Base-by-base conservation (phyloP, 2,888 invertebrate genomes). In the Drosophila paracracens region DNA sequence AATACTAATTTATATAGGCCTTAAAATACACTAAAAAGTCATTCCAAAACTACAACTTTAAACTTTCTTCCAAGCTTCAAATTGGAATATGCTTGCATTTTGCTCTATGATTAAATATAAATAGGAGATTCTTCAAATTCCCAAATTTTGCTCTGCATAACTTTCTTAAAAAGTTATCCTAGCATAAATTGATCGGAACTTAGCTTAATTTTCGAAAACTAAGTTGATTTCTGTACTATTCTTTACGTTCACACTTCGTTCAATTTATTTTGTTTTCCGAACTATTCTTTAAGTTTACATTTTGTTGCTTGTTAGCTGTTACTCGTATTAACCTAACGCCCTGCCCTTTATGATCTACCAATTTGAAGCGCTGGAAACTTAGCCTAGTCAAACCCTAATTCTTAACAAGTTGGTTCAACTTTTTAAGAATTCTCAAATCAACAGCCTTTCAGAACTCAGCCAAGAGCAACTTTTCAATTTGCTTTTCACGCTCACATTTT, bases 401-500 rank as follows among this genome's bases (percentile, higher is more conserved):
- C 58, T 52, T 76, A 65, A 69, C 76, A 79, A 75, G 76, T 75
- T 80, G 70, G 4, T 52, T 29, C 40, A 77, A 80, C 53, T 77
- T 75, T 63, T 70, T 40, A 48, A 51, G 80, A 77, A 77, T 70
- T 77, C 83, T 70, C 69, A 80, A 84, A 84, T 84, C 84, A 84
- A 79, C 84, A 76, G 88, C 88, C 82, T 73, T 83, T 83, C 76
- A 75, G 61, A 73, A 73, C 65, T 52, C 78, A 56, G 57, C 67
- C 62, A 58, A 64, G 67, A 68, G 31, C 54, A 88, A 89, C 69
- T 87, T 84, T 84, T 83, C 87, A 86, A 86, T 84, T 84, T 84
- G 76, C 78, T 81, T 81, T 83, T 81, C 81, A 83, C 89, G 74
- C 87, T 83, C 76, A 57, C 86, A 76, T 89, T 84, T 86, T 76